Base-by-base conservation (phyloP, 92 coral and sea anemone species). In the Zoanthus sansibaricus region DNA sequence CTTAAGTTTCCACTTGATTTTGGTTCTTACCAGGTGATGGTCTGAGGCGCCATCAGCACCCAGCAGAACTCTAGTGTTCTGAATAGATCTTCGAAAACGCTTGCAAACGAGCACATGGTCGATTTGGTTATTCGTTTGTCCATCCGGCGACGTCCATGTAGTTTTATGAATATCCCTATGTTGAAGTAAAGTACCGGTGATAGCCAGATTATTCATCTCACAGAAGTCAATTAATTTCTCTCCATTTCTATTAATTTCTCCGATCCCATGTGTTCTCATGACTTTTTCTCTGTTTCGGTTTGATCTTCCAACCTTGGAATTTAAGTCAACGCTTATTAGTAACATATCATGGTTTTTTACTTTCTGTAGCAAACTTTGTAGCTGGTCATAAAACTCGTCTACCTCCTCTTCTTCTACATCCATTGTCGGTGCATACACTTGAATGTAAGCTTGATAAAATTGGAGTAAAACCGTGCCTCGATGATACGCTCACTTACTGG, bases 121-220 rank as follows among this genome's bases (percentile, higher is more conserved):
- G 15, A 71, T 71, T 52, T 30, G 76, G 76, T 71, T 71, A 44
- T 30, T 13, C 13, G 12, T 76, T 76, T 18, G 17, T 76, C 64
- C 64, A 4, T 76, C 82, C 7, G 20, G 66, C 47, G 82, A 2
- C 5, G 31, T 72, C 77, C 77, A 42, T n/a, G 77, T 42, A 25
- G 20, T 71, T 33, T 33, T 13, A 46, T 15, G 77, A 37, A 42
- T 72, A 15, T 72, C 77, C 18, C 14, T 72, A 17, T 72, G 83
- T 15, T 44, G 83, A 55, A 77, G 52, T 25, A 77, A 18, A 18
- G 83, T 77, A 51, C 44, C 68, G 58, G 66, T 49, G 13, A 77
- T 48, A n/a, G 52, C 68, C 83, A 77, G 83, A 55, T 49, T 49
- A 12, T 49, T 77, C 83, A 51, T 77, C 83, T 52, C 37, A 51